Evolutionary conservation across 2,797 vertebrate species (phyloP).

Genomic region (Urosaurus nigricauda): DNA sequence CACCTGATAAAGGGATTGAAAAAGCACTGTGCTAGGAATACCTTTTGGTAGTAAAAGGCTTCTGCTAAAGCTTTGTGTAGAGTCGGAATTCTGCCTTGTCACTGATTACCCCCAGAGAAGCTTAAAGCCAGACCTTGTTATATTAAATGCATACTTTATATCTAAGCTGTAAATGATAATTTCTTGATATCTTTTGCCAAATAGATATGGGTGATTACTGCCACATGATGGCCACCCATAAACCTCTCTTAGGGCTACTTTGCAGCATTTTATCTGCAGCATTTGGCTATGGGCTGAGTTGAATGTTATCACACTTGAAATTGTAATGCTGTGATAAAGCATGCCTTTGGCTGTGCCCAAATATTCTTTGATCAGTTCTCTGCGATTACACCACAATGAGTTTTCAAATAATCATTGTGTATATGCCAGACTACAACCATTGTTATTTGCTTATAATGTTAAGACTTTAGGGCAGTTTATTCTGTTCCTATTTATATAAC

Average conservation of each 20-base stretch:
- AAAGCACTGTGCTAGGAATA: slow-evolving; percentile 51
- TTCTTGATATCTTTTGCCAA: not conserved
- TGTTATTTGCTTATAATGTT: not conserved
- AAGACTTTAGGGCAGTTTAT: not conserved
- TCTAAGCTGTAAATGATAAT: not conserved
- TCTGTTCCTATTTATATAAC: not conserved
- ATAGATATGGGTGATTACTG: not conserved
- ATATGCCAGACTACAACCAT: not conserved
- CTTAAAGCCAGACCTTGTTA: not conserved
- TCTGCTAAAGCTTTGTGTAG: slow-evolving; percentile 45
- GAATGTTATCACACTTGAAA: not conserved
- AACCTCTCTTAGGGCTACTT: not conserved
- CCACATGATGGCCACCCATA: not conserved
- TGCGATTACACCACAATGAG: no score
- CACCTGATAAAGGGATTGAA: slow-evolving; percentile 52
- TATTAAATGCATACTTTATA: not conserved
- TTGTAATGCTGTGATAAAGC: not conserved
- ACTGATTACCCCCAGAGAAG: slow-evolving; percentile 25
- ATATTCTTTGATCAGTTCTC: no score
- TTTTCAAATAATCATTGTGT: not conserved
- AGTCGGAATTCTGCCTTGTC: slow-evolving; percentile 42
- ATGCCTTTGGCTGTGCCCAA: not conserved
- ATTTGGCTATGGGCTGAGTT: not conserved
- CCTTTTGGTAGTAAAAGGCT: slow-evolving; percentile 41
- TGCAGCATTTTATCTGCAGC: no score